Evolutionary conservation across 2,113 vertebrate genomes (phyloP).

Genomic region (Hyla sarda): DNA sequence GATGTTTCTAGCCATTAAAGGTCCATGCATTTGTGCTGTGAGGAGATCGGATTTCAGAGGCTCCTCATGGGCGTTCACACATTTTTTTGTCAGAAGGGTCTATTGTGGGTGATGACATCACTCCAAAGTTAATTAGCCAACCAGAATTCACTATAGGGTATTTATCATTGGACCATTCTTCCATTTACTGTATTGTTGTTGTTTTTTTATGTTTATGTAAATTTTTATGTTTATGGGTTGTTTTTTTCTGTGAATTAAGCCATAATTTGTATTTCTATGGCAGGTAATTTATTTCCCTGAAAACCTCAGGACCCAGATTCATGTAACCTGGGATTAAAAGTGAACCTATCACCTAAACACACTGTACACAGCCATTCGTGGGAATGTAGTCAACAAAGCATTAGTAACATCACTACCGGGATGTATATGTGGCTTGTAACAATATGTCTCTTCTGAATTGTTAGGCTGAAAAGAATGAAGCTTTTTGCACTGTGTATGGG

Average conservation of each 20-base stretch:
- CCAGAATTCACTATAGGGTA: slow-evolving; percentile 25
- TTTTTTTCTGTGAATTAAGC: slow-evolving; percentile 29
- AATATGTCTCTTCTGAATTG: background rate
- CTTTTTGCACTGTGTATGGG: background rate
- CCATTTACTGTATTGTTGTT: slow-evolving; percentile 40
- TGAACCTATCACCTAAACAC: background rate
- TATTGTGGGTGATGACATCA: slow-evolving; percentile 5
- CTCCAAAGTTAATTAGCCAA: slow-evolving; percentile 52
- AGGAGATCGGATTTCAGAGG: slow-evolving; percentile 17
- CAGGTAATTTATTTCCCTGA: slow-evolving; percentile 58
- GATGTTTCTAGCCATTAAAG: background rate
- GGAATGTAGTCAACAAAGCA: background rate
- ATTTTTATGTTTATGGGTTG: background rate
- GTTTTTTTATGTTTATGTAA: background rate
- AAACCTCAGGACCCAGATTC: slow-evolving; percentile 55
- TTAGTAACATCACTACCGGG: background rate
- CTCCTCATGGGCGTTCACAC: background rate
- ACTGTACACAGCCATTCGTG: background rate
- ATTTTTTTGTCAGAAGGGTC: background rate
- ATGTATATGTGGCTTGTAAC: background rate
- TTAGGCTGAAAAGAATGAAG: too few species aligned
- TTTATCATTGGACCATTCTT: slow-evolving; percentile 32
- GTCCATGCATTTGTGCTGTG: slow-evolving; percentile 22
- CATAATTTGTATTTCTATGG: slow-evolving; percentile 40
- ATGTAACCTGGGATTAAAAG: background rate